A percentile compares a stretch with the other conserved stretches of the same genome.
Evolutionary conservation across 2,113 vertebrate genomes (phyloP).

Genomic region (Podarcis muralis): DNA sequence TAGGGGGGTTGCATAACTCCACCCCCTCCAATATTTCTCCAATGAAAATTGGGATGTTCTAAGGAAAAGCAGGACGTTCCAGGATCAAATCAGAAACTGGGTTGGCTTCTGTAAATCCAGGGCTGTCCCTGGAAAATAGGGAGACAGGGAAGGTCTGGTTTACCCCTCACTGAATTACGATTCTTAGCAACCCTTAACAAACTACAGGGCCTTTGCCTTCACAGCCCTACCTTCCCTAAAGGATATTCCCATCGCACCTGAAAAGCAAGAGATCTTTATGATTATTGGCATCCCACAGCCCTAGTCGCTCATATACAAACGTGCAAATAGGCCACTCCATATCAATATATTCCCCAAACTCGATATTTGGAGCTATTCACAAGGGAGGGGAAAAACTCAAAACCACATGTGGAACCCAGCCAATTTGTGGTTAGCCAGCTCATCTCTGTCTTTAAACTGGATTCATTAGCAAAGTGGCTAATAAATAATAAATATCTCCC

Average conservation of each 20-base stretch:
- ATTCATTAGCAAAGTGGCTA: slow-evolving; percentile 13
- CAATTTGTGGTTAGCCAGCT: slow-evolving; percentile 7
- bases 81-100: too few relatives aligned
- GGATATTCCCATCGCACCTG: not conserved
- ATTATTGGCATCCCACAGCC: not conserved
- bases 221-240: not conserved
- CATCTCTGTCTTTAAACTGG: slow-evolving; percentile 17
- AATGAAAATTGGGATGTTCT: too few relatives aligned
- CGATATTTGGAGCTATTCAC: slow-evolving; percentile 3
- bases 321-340: not conserved
- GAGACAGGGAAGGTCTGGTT: too few relatives aligned
- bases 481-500: slow-evolving; percentile 12
- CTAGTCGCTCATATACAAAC: not conserved
- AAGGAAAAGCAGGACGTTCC: too few relatives aligned
- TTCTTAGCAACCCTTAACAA: too few relatives aligned
- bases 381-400: slow-evolving; percentile 34
- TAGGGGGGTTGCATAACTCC: too few relatives aligned
- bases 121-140: too few relatives aligned
- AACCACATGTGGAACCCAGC: not conserved
- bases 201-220: not conserved
- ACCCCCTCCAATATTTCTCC: too few relatives aligned
- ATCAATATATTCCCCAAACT: slow-evolving; percentile 7
- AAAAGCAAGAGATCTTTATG: not conserved
- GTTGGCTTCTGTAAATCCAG: too few relatives aligned
- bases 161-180: too few relatives aligned